A percentile compares a stretch with the other conserved stretches of the same genome.
phyloP scores from a whole-genome alignment of 1,140 invertebrate species.

The Leucophenga varia region DNA sequence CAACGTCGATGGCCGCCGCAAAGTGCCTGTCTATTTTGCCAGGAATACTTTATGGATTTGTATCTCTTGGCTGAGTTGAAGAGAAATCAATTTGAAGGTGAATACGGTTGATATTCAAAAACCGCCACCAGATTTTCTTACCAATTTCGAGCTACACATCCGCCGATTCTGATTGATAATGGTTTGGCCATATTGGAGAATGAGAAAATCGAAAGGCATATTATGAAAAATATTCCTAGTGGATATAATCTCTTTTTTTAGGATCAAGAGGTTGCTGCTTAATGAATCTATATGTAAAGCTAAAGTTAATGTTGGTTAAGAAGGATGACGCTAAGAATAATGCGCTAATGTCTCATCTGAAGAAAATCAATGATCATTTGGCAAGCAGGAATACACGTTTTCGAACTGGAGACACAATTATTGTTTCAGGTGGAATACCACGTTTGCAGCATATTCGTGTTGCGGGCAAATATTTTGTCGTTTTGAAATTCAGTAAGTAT shows the following conservation, averaged over 20 bases:
- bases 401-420: slow-evolving; percentile 96
- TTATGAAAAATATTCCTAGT: slow-evolving; percentile 94
- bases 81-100: slow-evolving; percentile 88
- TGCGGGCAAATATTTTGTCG: slow-evolving; percentile 90
- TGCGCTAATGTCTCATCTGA: slow-evolving; percentile 77
- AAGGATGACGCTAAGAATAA: slow-evolving; percentile 84
- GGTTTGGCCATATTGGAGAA: slow-evolving; percentile 91
- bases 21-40: slow-evolving; percentile 95
- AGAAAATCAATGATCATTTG: slow-evolving; percentile 86
- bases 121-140: slow-evolving; percentile 91
- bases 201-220: slow-evolving; percentile 93
- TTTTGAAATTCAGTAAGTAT: slow-evolving; percentile 84
- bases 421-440: slow-evolving; percentile 99
- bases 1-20: slow-evolving; percentile 92
- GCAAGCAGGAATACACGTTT: slow-evolving; percentile 84
- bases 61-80: slow-evolving; percentile 91
- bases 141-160: slow-evolving; percentile 94
- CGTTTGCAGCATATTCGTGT: slow-evolving; percentile 98
- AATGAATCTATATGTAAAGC: slow-evolving; percentile 91
- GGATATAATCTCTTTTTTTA: slow-evolving; percentile 93
- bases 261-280: slow-evolving; percentile 89
- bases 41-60: slow-evolving; percentile 98
- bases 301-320: slow-evolving; percentile 85
- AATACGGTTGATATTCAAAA: slow-evolving; percentile 97
- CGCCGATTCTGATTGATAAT: slow-evolving; percentile 92